A percentile compares a stretch with the other conserved stretches of the same genome.
phyloP scores from a whole-genome alignment of 1,140 invertebrate species.

The Drosophila carrolli region DNA sequence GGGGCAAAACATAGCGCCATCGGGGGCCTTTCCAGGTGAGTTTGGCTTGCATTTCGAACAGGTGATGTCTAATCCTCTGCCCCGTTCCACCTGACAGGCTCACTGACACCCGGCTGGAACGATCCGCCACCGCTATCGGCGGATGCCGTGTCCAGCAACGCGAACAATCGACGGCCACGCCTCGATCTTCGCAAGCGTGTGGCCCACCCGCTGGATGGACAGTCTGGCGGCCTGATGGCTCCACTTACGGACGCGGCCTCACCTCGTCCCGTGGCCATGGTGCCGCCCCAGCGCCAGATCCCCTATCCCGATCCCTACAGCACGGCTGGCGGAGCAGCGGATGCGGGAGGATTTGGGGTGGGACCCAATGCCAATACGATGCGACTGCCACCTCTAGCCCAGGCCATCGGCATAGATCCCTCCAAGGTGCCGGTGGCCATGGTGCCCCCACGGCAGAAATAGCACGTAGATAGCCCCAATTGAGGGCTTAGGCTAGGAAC shows the following conservation, averaged over 20 bases:
- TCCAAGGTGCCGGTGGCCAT: conserved; percentile 41
- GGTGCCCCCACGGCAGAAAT: conserved; percentile 30
- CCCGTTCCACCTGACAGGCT: conserved; percentile 30
- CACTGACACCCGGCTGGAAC: conserved; percentile 79
- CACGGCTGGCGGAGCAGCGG: neutral
- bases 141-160: conserved; percentile 30
- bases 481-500: conserved; percentile 18
- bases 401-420: conserved; percentile 22
- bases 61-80: too few relatives aligned
- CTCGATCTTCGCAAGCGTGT: conserved; percentile 77
- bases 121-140: conserved; percentile 70
- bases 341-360: conserved; percentile 7
- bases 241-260: conserved; percentile 8
- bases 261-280: conserved; percentile 51
- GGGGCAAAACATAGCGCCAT: conserved; percentile 58
- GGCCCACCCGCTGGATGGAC: conserved; percentile 61
- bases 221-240: neutral
- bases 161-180: conserved; percentile 54
- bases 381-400: conserved; percentile 11
- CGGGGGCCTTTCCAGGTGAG: conserved; percentile 62
- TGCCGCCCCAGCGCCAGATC: conserved; percentile 41
- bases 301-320: conserved; percentile 2
- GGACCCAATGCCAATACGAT: neutral
- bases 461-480: conserved; percentile 3
- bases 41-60: neutral